Conservation (phyloP, 23 tunicate species). For the Ascidia mentula region DNA sequence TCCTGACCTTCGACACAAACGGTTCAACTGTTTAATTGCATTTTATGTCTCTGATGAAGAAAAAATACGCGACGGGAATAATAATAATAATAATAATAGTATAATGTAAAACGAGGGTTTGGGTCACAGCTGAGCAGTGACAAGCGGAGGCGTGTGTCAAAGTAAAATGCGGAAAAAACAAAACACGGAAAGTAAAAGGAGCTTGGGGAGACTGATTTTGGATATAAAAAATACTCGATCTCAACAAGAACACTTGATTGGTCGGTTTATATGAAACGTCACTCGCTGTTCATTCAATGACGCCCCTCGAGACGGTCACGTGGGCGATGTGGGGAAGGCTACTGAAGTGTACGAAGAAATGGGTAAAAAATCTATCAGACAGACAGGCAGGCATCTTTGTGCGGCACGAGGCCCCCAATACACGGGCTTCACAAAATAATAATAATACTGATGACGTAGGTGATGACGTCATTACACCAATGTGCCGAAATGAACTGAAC, state of each 20-base stretch:
- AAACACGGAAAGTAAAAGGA: not conserved
- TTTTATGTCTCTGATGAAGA: slow-evolving; percentile 7
- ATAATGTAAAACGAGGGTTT: slow-evolving; percentile 2
- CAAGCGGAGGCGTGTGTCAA: not conserved
- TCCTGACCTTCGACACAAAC: no score
- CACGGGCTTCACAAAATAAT: not conserved
- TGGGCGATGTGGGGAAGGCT: not conserved
- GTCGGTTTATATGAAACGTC: slow-evolving; percentile 11
- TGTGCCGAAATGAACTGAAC: not conserved
- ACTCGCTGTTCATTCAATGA: not conserved
- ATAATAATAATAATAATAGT: not conserved
- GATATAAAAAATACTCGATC: slow-evolving; percentile 8
- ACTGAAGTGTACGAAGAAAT: not conserved
- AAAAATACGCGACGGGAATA: slow-evolving; percentile 10
- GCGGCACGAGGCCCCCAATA: not conserved
- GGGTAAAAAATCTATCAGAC: not conserved
- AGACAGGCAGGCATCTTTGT: not conserved
- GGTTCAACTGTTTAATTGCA: slow-evolving; percentile 8
- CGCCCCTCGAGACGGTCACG: not conserved
- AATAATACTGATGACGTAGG: slow-evolving; percentile 2
- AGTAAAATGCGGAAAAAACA: not conserved
- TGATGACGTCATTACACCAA: not conserved
- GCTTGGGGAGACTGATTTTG: not conserved
- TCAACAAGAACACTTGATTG: slow-evolving; percentile 7
- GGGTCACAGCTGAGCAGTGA: not conserved